Base-by-base conservation (phyloP, 2,888 invertebrate species). In the Dasysyrphus albostriatus region DNA sequence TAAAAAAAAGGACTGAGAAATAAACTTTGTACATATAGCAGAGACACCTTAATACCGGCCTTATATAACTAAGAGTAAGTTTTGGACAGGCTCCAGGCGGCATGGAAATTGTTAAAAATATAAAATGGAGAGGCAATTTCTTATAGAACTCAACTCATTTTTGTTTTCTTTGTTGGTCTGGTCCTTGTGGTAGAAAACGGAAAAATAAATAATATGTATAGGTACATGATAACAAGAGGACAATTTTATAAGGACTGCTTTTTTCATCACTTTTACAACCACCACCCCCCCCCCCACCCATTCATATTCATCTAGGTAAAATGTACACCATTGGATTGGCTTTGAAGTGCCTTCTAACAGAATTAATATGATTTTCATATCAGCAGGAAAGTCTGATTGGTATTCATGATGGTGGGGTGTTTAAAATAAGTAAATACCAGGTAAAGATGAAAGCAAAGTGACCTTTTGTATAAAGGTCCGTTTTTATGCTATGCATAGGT, bases 311-410 rank as follows among this genome's bases (percentile, higher is more conserved):
- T 19, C n/a, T 8, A 42, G 8, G 14, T 37, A 42, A 54, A 34
- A 29, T 51, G 24, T 29, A 37, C 56, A 47, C 59, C 16, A 32
- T 61, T 29, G 54, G 24, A 85, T 77, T 69, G 77, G 63, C 82
- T 83, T 78, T 78, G 82, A 82, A 81, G 73, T 81, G 67, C 69
- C 67, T 65, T 85, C 34, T 69, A 69, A 42, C 44, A 73, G 85
- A 85, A 82, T 82, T 82, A 85, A 82, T 70, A 82, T 77, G 82
- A 82, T 78, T 70, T 85, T 77, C 73, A 78, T 74, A 82, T 78
- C 63, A 67, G 47, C 67, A 61, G 39, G 34, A 32, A 34, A 69
- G 44, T 73, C 74, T 85, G 59, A 82, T 85, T 85, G 85, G 85
- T 82, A 85, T 85, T 82, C 85, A 82, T 85, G 70, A 37, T 59